These are phyloP conservation scores for Rana temporaria DNA, from an alignment of 2,113 vertebrate genomes.

Conservation along the genomic window DNA sequence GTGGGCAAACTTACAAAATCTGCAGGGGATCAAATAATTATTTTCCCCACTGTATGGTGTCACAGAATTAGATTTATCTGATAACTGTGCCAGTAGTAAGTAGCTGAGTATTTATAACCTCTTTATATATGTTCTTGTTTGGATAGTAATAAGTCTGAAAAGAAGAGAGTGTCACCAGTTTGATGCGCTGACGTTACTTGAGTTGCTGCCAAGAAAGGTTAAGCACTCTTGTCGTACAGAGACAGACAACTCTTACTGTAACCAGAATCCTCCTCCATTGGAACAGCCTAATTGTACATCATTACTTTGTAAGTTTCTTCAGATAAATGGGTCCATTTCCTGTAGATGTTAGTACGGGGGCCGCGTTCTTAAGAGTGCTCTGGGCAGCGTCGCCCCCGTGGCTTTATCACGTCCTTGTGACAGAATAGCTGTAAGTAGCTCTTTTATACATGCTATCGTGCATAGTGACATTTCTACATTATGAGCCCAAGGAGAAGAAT, in stretches of 20 bases:
- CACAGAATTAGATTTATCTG: too few relatives aligned
- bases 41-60: too few relatives aligned
- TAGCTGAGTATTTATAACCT: too few relatives aligned
- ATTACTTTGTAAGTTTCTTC: conserved; percentile 65
- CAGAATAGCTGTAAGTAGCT: conserved; percentile 63
- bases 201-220: too few relatives aligned
- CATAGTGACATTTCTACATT: conserved; percentile 54
- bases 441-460: conserved; percentile 52
- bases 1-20: too few relatives aligned
- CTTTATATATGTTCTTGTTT: too few relatives aligned
- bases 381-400: conserved; percentile 59
- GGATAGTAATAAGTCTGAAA: too few relatives aligned
- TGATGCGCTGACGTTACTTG: too few relatives aligned
- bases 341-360: conserved; percentile 58
- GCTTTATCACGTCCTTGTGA: conserved; percentile 58
- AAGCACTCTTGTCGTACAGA: too few relatives aligned
- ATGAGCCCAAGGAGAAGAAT: conserved; percentile 63
- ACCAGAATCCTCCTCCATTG: not conserved
- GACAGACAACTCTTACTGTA: not conserved
- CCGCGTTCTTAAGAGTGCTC: conserved; percentile 56
- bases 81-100: too few relatives aligned
- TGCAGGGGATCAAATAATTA: too few relatives aligned
- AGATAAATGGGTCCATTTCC: conserved; percentile 61
- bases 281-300: conserved; percentile 43
- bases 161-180: too few relatives aligned